Conservation (phyloP, 2,888 invertebrate species). For the Archaeoteleia sp. region DNA sequence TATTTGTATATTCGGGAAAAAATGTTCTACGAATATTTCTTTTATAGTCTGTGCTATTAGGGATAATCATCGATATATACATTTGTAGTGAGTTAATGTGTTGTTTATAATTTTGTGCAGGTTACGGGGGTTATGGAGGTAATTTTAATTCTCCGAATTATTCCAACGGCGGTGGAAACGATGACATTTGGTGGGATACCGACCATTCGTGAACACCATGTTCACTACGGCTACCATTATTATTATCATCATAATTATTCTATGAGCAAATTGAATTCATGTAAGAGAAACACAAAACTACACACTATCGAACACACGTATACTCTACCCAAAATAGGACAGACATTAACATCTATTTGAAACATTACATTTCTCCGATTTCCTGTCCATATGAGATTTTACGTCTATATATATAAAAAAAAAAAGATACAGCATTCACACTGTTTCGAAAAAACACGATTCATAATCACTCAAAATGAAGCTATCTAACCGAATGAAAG, state of each 20-base stretch:
- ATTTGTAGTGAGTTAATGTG: no score
- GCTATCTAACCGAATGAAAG: not conserved
- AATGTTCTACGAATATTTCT: no score
- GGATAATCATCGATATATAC: no score
- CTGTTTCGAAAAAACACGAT: conserved; percentile 37
- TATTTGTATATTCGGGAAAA: no score
- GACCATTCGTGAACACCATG: conserved; percentile 61
- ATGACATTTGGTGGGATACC: conserved; percentile 73
- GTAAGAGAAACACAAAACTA: conserved; percentile 68
- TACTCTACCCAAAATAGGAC: conserved; percentile 43
- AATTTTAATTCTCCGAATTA: conserved; percentile 68
- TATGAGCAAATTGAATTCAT: conserved; percentile 73
- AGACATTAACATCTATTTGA: conserved; percentile 34
- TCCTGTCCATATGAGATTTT: conserved; percentile 40
- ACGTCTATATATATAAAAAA: conserved; percentile 24
- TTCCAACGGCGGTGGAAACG: conserved; percentile 67
- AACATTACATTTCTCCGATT: conserved; percentile 25
- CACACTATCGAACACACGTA: conserved; percentile 58
- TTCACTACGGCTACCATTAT: conserved; percentile 61
- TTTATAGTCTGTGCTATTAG: no score
- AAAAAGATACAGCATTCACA: conserved; percentile 51
- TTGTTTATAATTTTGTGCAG: conserved; percentile 25
- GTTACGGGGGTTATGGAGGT: conserved; percentile 67
- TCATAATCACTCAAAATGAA: conserved; percentile 27
- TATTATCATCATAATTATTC: conserved; percentile 69